Base-by-base conservation (phyloP, 2,797 vertebrate species). In the Anguilla marmorata region DNA sequence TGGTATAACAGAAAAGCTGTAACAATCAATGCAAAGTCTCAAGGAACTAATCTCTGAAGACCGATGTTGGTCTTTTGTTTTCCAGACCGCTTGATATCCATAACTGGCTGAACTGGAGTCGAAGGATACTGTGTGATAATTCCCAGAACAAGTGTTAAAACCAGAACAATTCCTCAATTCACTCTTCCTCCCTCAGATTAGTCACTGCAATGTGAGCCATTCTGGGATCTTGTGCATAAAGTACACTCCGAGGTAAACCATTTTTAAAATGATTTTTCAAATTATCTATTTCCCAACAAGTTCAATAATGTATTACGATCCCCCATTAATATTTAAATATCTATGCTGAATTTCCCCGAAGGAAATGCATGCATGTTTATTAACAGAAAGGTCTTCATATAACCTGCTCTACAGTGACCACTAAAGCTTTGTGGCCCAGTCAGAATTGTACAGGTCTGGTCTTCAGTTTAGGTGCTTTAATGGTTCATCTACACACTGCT, bases 321-420 rank as follows among this genome's bases (percentile, higher is more conserved):
- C 41, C n/a, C 21, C 79, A 82, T 82, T 48, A 82, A 82, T 82
- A 50, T 82, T 82, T 82, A 48, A 79, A 82, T 82, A 48, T 8
- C 41, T 30, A 4, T 11, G 69, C 1, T 74, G 41, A 24, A 79
- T 45, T 41, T 79, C 33, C 76, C 76, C 45, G 1, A 3, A 45
- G 45, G 37, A 79, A 19, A 45, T 41, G 79, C 41, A 82, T 82
- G 21, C 19, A 48, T 50, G 41, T 11, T n/a, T 50, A 79, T 79
- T 33, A 33, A 74, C 30, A 45, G 69, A 6, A 11, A 69, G 66
- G 33, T 45, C 76, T 45, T 50, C 41, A 50, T 79, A 11, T 79
- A 41, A 41, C 33, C 33, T 82, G 45, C 45, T 9, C 50, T 82
- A 82, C 45, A 24, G 21, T 48, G 21, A n/a, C 2, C 45, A 50